A percentile compares a stretch with the other conserved stretches of the same genome.
Evolutionary conservation across 2,797 vertebrate genomes (phyloP).

Genomic region (Arrhamphus sclerolepis): DNA sequence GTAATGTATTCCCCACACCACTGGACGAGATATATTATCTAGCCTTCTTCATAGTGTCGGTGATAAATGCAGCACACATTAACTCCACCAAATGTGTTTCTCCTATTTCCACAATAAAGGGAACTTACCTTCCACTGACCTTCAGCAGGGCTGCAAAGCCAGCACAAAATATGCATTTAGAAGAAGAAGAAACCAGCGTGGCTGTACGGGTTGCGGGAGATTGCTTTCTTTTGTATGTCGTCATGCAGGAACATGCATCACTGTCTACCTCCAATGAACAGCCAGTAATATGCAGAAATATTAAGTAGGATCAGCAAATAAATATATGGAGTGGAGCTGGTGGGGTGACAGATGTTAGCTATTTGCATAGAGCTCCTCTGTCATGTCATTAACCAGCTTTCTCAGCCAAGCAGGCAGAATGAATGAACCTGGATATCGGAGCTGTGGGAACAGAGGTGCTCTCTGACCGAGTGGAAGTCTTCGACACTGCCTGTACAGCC

Average conservation of each 20-base stretch:
- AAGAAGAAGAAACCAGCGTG: slow-evolving; percentile 72
- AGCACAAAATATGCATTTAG: slow-evolving; percentile 87
- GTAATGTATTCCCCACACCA: slow-evolving; percentile 68
- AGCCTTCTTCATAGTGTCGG: slow-evolving; percentile 68
- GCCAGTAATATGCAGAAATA: slow-evolving; percentile 83
- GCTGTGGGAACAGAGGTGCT: slow-evolving; percentile 36
- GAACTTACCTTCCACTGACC: slow-evolving; percentile 78
- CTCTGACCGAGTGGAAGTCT: slow-evolving; percentile 20
- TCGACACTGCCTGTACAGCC: slow-evolving; percentile 24
- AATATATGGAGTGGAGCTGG: slow-evolving; percentile 75
- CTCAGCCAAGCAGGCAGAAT: slow-evolving; percentile 65
- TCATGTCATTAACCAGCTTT: slow-evolving; percentile 76
- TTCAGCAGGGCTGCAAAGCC: slow-evolving; percentile 82
- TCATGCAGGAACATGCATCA: slow-evolving; percentile 83
- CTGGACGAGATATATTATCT: slow-evolving; percentile 74
- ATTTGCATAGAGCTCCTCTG: slow-evolving; percentile 78
- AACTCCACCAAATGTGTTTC: slow-evolving; percentile 75
- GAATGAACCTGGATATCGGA: slow-evolving; percentile 50
- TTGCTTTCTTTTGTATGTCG: slow-evolving; percentile 82
- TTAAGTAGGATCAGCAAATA: slow-evolving; percentile 86
- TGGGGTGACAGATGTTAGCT: slow-evolving; percentile 78
- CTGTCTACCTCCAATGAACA: slow-evolving; percentile 82
- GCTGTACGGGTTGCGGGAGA: slow-evolving; percentile 73
- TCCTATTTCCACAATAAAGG: slow-evolving; percentile 79
- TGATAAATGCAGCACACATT: slow-evolving; percentile 81